Evolutionary conservation across 2,113 vertebrate species (phyloP).

Genomic region (Casuarius casuarius): DNA sequence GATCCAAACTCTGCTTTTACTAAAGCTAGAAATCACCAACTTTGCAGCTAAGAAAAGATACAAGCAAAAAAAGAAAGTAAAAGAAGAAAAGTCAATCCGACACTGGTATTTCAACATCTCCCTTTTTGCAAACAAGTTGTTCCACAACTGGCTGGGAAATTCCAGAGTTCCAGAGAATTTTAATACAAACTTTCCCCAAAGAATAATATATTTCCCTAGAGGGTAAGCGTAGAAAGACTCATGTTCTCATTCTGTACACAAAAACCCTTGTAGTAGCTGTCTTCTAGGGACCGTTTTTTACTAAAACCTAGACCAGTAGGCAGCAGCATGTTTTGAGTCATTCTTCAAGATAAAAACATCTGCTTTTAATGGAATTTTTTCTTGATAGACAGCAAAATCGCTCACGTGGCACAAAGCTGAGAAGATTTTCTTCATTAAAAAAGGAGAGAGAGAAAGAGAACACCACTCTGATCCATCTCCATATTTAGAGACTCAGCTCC

Average conservation of each 20-base stretch:
- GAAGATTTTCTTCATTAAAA: background rate
- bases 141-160: background rate
- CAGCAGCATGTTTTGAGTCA: background rate
- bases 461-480: rapidly evolving
- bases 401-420: background rate
- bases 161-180: background rate
- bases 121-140: background rate
- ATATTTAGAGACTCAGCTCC: background rate
- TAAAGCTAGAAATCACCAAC: background rate
- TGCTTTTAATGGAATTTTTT: background rate
- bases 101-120: background rate
- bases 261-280: background rate
- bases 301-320: background rate
- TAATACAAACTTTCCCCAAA: background rate
- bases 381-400: background rate
- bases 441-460: too few relatives aligned
- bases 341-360: background rate
- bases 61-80: background rate
- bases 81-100: background rate
- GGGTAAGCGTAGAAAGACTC: background rate
- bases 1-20: background rate
- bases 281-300: background rate
- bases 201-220: background rate
- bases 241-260: rapidly evolving
- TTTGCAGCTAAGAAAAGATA: background rate